Evolutionary conservation across 1,140 invertebrate genomes (phyloP).

Genomic region (Camponotus pennsylvanicus): DNA sequence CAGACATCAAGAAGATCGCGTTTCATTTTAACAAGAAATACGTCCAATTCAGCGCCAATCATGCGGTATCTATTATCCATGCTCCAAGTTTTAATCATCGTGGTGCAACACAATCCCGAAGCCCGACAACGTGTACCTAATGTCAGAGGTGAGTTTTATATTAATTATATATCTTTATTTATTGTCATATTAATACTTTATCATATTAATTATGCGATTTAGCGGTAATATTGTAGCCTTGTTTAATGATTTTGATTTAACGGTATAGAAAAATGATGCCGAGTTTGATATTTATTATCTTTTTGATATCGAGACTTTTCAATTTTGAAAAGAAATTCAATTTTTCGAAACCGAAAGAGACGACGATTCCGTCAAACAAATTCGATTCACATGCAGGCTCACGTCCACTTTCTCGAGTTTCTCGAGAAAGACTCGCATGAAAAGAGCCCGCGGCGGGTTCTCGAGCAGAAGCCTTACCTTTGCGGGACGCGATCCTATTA

Average conservation of each 20-base stretch:
- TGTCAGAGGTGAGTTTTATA: constrained; percentile 71
- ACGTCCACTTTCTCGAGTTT: constrained; percentile 55
- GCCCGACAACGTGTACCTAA: constrained; percentile 47
- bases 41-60: constrained; percentile 53
- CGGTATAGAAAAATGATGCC: neutral
- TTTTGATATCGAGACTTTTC: neutral
- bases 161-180: neutral
- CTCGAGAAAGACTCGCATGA: constrained; percentile 33
- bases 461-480: constrained; percentile 57
- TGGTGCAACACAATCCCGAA: constrained; percentile 61
- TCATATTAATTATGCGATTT: neutral
- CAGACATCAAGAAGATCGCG: constrained; percentile 31
- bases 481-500: constrained; percentile 45
- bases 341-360: neutral
- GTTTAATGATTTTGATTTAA: neutral
- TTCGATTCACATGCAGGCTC: constrained; percentile 25
- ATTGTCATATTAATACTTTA: neutral
- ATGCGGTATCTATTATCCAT: constrained; percentile 71
- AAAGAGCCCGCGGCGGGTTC: constrained; percentile 38
- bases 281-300: neutral
- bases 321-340: neutral
- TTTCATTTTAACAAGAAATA: constrained; percentile 42
- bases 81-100: constrained; percentile 67
- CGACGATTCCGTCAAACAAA: neutral
- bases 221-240: neutral